phyloP scores from a whole-genome alignment of 35 echinoderm and acorn worm genomes.

The Stichopus chloronotus region DNA sequence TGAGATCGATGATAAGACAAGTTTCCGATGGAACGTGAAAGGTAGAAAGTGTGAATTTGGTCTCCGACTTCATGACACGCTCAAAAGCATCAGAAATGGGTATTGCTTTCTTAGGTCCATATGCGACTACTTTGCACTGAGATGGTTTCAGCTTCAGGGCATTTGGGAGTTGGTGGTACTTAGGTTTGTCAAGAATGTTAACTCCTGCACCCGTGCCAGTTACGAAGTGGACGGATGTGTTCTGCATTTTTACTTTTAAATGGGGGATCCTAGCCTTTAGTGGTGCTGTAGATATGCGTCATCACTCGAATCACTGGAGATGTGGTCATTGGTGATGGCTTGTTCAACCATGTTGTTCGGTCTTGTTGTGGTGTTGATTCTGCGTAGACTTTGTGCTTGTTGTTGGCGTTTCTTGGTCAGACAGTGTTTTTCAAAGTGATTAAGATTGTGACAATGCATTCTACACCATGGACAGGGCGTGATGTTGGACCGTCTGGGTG shows the following conservation, averaged over 20 bases:
- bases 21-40: too few relatives aligned
- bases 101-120: too few relatives aligned
- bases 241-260: not conserved
- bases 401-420: not conserved
- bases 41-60: too few relatives aligned
- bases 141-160: too few relatives aligned
- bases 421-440: slow-evolving; percentile 43
- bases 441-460: slow-evolving; percentile 44
- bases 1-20: too few relatives aligned
- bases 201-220: slow-evolving; percentile 13
- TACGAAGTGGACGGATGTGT: not conserved
- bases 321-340: not conserved
- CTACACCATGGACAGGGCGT: slow-evolving; percentile 24
- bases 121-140: too few relatives aligned
- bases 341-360: not conserved
- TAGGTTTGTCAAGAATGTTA: too few relatives aligned
- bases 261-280: not conserved
- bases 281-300: not conserved
- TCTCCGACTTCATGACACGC: too few relatives aligned
- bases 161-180: too few relatives aligned
- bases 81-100: too few relatives aligned
- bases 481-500: slow-evolving; percentile 37
- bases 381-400: not conserved
- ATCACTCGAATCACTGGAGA: slow-evolving; percentile 20
- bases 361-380: not conserved